These are phyloP conservation scores for Coilia nasus DNA, from an alignment of 2,797 vertebrate species.

Conservation along the genomic window DNA sequence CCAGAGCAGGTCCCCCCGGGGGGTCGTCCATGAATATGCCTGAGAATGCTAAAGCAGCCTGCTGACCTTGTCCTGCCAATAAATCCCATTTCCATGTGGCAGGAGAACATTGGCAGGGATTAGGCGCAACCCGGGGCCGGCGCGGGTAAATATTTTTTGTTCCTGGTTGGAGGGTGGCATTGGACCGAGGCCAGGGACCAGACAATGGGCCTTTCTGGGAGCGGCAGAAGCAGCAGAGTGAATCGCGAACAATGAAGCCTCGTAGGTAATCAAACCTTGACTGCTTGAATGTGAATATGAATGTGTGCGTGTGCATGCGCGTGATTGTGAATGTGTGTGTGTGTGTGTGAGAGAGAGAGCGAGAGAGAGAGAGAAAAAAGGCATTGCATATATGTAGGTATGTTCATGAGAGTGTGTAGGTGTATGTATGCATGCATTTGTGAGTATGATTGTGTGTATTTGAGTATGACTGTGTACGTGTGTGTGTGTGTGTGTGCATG, in stretches of 20 bases:
- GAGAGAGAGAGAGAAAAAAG: too few species aligned
- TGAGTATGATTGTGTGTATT: background rate
- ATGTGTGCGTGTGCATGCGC: background rate
- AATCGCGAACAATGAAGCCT: background rate
- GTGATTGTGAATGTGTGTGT: too few species aligned
- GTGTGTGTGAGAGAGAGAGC: too few species aligned
- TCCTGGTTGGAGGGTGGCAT: slow-evolving; percentile 38
- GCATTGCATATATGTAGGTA: too few species aligned
- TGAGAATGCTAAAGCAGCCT: slow-evolving; percentile 55
- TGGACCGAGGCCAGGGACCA: slow-evolving; percentile 38
- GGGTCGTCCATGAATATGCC: slow-evolving; percentile 68
- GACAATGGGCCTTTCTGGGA: slow-evolving; percentile 23
- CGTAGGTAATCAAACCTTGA: slow-evolving; percentile 24
- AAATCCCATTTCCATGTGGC: slow-evolving; percentile 70
- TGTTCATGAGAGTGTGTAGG: too few species aligned
- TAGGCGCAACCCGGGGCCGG: slow-evolving; percentile 51
- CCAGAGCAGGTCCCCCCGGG: slow-evolving; percentile 41
- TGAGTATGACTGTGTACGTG: background rate
- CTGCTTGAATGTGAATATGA: background rate
- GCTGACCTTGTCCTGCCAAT: slow-evolving; percentile 67
- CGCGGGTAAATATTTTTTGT: slow-evolving; percentile 56
- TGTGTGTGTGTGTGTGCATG: background rate
- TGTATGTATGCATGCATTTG: too few species aligned
- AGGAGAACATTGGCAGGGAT: slow-evolving; percentile 54
- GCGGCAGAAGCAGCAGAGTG: background rate